phyloP scores from a whole-genome alignment of 2,888 invertebrate species.

The Isoperla grammatica region DNA sequence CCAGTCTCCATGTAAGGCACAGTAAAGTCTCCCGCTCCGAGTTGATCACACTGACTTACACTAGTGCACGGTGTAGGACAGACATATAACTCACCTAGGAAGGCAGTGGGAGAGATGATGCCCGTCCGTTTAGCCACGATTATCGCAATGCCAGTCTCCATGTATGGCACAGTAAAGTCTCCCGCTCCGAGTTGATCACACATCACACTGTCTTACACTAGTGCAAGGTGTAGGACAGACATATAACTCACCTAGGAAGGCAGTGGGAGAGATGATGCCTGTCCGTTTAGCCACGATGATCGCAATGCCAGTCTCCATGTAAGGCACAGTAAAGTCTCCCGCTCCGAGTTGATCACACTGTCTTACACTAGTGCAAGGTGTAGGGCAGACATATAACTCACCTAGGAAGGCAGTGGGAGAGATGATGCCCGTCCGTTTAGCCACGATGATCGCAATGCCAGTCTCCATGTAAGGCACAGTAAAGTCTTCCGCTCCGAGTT shows the following conservation, averaged over 20 bases:
- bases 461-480: constrained; percentile 96
- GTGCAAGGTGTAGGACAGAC: too few species aligned
- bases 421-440: constrained; percentile 91
- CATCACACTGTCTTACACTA: too few species aligned
- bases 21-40: constrained; percentile 90
- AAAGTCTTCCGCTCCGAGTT: constrained; percentile 73
- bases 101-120: constrained; percentile 93
- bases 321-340: constrained; percentile 89
- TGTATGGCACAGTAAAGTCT: constrained; percentile 88
- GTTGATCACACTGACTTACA: constrained; percentile 72
- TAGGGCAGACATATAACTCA: constrained; percentile 37
- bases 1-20: constrained; percentile 98
- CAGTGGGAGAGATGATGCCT: constrained; percentile 93
- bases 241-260: constrained; percentile 71
- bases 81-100: constrained; percentile 59
- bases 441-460: constrained; percentile 91
- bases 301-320: constrained; percentile 94
- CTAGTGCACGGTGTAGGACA: too few species aligned
- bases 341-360: constrained; percentile 92
- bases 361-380: constrained; percentile 90
- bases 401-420: constrained; percentile 91
- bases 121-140: constrained; percentile 93
- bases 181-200: constrained; percentile 89
- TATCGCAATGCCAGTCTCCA: constrained; percentile 95
- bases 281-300: constrained; percentile 93